Evolutionary conservation across 2,797 vertebrate species (phyloP).

Genomic region (Denticeps clupeoides): DNA sequence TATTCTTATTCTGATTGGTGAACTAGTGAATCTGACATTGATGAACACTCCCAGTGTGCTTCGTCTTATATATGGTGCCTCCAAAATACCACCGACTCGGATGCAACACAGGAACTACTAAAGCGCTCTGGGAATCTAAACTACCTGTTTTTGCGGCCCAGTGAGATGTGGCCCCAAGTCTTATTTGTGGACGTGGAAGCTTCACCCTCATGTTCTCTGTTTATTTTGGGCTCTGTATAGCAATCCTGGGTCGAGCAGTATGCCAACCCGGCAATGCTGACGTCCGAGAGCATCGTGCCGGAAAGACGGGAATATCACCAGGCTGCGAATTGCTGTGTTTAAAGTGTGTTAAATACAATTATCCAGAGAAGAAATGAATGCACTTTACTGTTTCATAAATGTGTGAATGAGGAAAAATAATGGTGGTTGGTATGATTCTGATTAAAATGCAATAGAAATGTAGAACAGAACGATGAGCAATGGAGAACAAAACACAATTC

Average conservation of each 20-base stretch:
- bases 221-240: not conserved
- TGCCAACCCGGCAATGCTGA: too few relatives aligned
- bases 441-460: constrained; percentile 25
- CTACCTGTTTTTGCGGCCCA: too few relatives aligned
- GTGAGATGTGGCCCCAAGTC: too few relatives aligned
- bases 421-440: constrained; percentile 1
- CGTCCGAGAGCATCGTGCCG: too few relatives aligned
- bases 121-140: too few relatives aligned
- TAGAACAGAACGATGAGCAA: constrained; percentile 37
- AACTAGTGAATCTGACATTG: too few relatives aligned
- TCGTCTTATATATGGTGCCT: too few relatives aligned
- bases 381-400: constrained; percentile 60
- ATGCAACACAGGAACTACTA: too few relatives aligned
- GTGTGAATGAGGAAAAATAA: constrained; percentile 32
- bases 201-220: not conserved
- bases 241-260: too few relatives aligned
- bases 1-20: too few relatives aligned
- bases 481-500: constrained; percentile 39
- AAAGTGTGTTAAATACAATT: constrained; percentile 22
- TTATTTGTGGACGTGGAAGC: not conserved
- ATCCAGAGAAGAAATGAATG: constrained; percentile 38
- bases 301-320: not conserved
- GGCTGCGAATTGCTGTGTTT: constrained; percentile 24
- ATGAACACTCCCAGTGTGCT: too few relatives aligned
- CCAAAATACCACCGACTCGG: too few relatives aligned